phyloP scores from a whole-genome alignment of 2,888 invertebrate species.

The Patella ulyssiponensis region DNA sequence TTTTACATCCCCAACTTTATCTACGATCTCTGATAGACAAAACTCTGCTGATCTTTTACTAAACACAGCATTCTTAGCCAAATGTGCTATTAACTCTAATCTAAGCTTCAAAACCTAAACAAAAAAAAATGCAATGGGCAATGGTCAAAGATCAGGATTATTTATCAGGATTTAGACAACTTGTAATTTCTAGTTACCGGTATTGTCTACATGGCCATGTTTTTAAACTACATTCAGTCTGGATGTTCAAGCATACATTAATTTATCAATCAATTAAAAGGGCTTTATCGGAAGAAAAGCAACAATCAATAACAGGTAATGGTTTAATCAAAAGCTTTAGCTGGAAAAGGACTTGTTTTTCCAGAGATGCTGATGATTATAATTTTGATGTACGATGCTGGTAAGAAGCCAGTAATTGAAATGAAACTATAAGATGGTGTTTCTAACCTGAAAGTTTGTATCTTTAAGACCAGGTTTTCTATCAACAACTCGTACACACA shows the following conservation, averaged over 20 bases:
- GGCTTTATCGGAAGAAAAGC: too few species aligned
- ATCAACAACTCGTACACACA: slow-evolving; percentile 80
- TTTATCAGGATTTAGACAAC: too few species aligned
- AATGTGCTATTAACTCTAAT: slow-evolving; percentile 83
- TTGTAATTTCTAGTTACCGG: too few species aligned
- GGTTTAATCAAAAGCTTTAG: too few species aligned
- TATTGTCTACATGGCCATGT: too few species aligned
- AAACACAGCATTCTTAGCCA: slow-evolving; percentile 79
- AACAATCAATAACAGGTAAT: too few species aligned
- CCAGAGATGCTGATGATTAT: not conserved
- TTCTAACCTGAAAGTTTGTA: slow-evolving; percentile 84
- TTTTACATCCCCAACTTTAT: slow-evolving; percentile 88
- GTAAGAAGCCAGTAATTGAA: not conserved
- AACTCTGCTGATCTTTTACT: slow-evolving; percentile 81
- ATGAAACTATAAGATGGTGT: too few species aligned
- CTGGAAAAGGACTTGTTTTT: too few species aligned
- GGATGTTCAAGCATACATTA: too few species aligned
- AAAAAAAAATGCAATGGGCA: slow-evolving; percentile 22
- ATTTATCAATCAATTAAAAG: too few species aligned
- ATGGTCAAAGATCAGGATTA: too few species aligned
- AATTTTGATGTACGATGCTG: not conserved
- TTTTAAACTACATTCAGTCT: too few species aligned
- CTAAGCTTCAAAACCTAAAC: slow-evolving; percentile 82
- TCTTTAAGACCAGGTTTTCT: slow-evolving; percentile 90
- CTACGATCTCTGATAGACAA: slow-evolving; percentile 85